Evolutionary conservation across 2,888 invertebrate species (phyloP).

Genomic region (Prenolepis imparis): DNA sequence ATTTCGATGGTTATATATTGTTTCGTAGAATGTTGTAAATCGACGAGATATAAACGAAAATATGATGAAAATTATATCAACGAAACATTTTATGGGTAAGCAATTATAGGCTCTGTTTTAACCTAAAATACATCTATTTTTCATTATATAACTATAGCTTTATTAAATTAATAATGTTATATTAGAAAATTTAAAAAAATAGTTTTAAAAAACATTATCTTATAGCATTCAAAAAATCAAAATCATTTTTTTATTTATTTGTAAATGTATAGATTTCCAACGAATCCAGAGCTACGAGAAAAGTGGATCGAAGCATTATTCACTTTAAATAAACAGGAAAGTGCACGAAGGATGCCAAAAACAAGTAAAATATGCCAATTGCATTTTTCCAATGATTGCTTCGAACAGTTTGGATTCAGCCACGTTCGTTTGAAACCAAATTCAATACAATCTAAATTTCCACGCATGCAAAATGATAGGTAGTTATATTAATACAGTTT

Average conservation of each 20-base stretch:
- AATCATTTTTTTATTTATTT: background rate
- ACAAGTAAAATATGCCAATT: background rate
- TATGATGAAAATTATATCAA: background rate
- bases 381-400: background rate
- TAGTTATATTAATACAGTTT: background rate
- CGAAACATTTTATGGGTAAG: background rate
- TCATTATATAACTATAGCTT: no score
- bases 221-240: no score
- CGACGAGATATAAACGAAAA: background rate
- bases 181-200: no score
- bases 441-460: background rate
- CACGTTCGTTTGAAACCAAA: background rate
- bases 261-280: background rate
- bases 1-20: slow-evolving; percentile 1
- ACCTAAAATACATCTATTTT: background rate
- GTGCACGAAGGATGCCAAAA: background rate
- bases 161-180: no score
- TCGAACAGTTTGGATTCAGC: background rate
- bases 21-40: background rate
- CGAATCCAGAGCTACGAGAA: background rate
- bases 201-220: no score
- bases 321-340: background rate
- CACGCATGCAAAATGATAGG: background rate
- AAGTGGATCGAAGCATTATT: background rate
- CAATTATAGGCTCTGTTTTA: background rate